phyloP scores from a whole-genome alignment of 2,888 invertebrate genomes.

The Phengaris arion region DNA sequence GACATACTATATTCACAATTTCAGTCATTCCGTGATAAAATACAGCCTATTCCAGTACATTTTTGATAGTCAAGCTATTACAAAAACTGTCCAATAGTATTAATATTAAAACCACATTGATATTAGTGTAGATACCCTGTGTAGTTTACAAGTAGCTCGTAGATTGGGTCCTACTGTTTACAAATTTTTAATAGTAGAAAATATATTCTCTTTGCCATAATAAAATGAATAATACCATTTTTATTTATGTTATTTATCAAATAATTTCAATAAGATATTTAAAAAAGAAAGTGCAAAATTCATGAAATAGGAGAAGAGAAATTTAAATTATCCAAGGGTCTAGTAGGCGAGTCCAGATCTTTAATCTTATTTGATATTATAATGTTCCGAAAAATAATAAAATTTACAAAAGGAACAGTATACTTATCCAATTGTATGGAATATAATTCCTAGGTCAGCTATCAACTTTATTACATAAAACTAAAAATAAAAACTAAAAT shows the following conservation, averaged over 20 bases:
- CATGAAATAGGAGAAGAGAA: neutral
- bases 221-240: too few species aligned
- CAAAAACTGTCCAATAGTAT: neutral
- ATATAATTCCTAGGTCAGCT: slow-evolving; percentile 3
- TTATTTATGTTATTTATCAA: too few species aligned
- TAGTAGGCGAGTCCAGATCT: neutral
- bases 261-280: neutral
- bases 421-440: neutral
- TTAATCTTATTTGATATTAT: too few species aligned
- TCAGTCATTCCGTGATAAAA: neutral
- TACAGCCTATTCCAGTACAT: neutral
- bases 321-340: neutral
- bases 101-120: neutral
- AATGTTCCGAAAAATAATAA: too few species aligned
- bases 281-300: neutral
- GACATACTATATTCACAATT: neutral
- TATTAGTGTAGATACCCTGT: slow-evolving; percentile 17
- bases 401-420: too few species aligned
- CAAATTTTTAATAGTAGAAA: neutral
- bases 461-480: slow-evolving; percentile 4
- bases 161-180: neutral
- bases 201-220: neutral
- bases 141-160: slow-evolving; percentile 5
- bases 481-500: neutral
- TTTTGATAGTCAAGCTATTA: neutral